Evolutionary conservation across 1,140 invertebrate species (phyloP).

Genomic region (Euwallacea fornicatus): DNA sequence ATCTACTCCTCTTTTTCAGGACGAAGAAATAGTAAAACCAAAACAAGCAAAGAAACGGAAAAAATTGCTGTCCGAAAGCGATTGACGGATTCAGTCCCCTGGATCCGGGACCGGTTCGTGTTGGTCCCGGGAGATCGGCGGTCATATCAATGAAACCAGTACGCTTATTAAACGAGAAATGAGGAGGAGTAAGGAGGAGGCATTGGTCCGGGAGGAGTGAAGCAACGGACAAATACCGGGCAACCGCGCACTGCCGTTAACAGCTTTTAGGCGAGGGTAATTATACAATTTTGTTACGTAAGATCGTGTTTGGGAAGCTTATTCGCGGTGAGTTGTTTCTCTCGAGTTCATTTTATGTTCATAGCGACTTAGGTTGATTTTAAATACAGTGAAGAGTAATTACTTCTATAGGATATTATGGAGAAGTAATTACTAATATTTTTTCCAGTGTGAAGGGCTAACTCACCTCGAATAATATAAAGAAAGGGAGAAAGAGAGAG

Average conservation of each 20-base stretch:
- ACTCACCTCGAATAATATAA: too few relatives aligned
- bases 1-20: constrained; percentile 55
- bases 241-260: constrained; percentile 17
- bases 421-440: too few relatives aligned
- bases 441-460: too few relatives aligned
- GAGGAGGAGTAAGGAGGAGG: constrained; percentile 30
- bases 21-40: constrained; percentile 82
- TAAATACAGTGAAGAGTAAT: too few relatives aligned
- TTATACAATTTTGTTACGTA: neutral
- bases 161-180: constrained; percentile 30
- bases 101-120: constrained; percentile 12
- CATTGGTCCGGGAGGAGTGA: constrained; percentile 29
- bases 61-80: constrained; percentile 84
- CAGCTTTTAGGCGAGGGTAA: constrained; percentile 17
- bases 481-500: too few relatives aligned
- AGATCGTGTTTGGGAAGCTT: neutral
- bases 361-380: too few relatives aligned
- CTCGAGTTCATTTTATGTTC: too few relatives aligned
- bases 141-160: constrained; percentile 44
- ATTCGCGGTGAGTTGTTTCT: neutral
- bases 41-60: constrained; percentile 84
- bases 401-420: too few relatives aligned
- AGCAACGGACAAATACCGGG: constrained; percentile 16
- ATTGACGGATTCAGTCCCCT: constrained; percentile 62
- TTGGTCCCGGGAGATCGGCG: constrained; percentile 14